Base-by-base conservation (phyloP, 2,113 vertebrate species). In the Chauna torquata region DNA sequence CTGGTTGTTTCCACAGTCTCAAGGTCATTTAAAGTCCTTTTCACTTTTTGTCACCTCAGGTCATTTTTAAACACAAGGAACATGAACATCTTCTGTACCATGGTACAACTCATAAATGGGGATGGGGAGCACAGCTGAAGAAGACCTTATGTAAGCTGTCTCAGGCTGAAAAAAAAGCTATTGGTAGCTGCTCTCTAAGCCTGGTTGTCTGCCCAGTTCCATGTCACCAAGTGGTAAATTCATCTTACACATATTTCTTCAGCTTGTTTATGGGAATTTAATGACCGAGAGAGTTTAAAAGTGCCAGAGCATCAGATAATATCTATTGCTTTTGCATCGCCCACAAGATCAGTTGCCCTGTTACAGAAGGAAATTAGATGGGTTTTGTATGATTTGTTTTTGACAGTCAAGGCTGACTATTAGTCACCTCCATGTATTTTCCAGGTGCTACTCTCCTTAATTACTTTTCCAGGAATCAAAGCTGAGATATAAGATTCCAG, bases 381-480 rank as follows among this genome's bases (percentile, higher is more conserved):
- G 27, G 36, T 68, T 79, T 82, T 52, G 24, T 44, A 30, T 81
- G 38, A 66, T 78, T 85, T 76, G 28, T 3, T 78, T 79, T 59
- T 71, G 50, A 58, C 59, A 71, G 6, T 28, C 79, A 79, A 71
- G 45, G 45, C 40, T 78, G 70, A 32, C 45, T 57, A 49, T 95
- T 82, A 78, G 82, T 94, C 82, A 95, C 55, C 23, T 85, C 15
- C 55, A 38, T 19, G 5, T 34, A n/a, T 79, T 91, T 87, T 91
- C 44, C 61, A 90, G 70, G 55, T 75, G 47, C 36, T 59, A 57
- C 59, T 85, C 40, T 45, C 61, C 55, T 88, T 70, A 65, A 88
- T 88, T 85, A 54, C 40, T 77, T 90, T 96, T 94, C 82, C 86
- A 75, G 92, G 90, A 94, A 94, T 45, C n/a, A 13, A 74, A 85